Base-by-base conservation (phyloP, 2,113 vertebrate genomes). In the Perccottus glenii region DNA sequence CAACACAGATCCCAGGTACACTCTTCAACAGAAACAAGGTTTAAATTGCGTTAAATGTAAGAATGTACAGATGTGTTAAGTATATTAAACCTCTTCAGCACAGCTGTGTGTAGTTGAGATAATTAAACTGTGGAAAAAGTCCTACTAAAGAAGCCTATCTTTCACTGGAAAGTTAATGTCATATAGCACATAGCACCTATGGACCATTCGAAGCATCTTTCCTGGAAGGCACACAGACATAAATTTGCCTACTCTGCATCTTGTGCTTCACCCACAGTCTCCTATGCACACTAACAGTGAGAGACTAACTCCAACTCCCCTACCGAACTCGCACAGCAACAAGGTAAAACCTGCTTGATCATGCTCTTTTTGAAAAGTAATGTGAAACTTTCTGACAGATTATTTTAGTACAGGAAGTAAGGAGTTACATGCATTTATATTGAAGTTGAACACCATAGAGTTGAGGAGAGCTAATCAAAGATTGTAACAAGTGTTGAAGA, bases 1-100 rank as follows among this genome's bases (percentile, higher is more conserved):
- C 89, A 93, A 78, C 90, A 87, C 80, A 92, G 84, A 92, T 81
- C 92, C 63, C 94, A 94, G 95, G 98, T 98, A 93, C 90, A 88
- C 82, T 72, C 63, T 57, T 49, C 6, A 19, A 7, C 50, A n/a
- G 11, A 7, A 12, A 55, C 44, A 47, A 64, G 59, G 7, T 33
- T 33, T 27, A 27, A 27, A 27, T 27, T 27, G 19, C 3, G 19
- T 27, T 27, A 27, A 27, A 27, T 27, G 19, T 27, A 27, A 27
- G 19, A 27, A 27, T 27, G 19, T 27, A 27, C 19, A 27, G 19
- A 27, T 27, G 19, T 27, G 19, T 27, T 27, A 27, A 27, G 19
- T 27, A 27, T 27, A 27, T 27, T 27, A 3, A 27, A 27, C 19
- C 19, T 27, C 19, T 27, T 27, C 19, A 58, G 12, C 52, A 19